Conservation (phyloP, 2,888 invertebrate species). For the Scaptomyza flava region DNA sequence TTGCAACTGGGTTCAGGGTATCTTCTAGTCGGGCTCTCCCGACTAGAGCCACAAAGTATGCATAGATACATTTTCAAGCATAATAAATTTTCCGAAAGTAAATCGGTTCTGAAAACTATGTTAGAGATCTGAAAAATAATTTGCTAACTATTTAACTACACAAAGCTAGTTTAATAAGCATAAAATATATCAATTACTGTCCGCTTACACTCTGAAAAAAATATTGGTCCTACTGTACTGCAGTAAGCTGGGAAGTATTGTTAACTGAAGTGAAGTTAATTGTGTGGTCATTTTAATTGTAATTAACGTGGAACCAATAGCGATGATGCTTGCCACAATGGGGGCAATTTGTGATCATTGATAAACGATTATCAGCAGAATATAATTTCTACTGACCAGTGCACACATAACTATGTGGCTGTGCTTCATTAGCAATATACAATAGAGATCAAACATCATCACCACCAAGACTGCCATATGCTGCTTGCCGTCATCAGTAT, state of each 20-base stretch:
- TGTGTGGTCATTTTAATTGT: constrained; percentile 69
- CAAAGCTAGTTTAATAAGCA: too few species aligned
- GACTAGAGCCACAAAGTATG: too few species aligned
- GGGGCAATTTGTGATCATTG: constrained; percentile 59
- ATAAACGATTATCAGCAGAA: constrained; percentile 64
- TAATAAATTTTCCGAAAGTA: too few species aligned
- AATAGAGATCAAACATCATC: constrained; percentile 1
- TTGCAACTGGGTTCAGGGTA: too few species aligned
- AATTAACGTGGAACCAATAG: constrained; percentile 70
- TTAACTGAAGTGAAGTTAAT: constrained; percentile 73
- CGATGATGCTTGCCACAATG: constrained; percentile 47
- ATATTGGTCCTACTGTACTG: constrained; percentile 39
- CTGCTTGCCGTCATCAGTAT: constrained; percentile 29
- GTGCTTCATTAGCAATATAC: constrained; percentile 36
- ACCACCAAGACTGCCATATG: constrained; percentile 50
- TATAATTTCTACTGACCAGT: constrained; percentile 15
- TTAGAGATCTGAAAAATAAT: too few species aligned
- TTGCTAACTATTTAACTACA: too few species aligned
- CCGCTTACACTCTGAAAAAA: not conserved
- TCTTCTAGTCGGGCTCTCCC: too few species aligned
- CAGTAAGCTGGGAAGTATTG: constrained; percentile 47
- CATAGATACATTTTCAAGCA: too few species aligned
- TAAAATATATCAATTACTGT: not conserved
- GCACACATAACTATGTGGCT: constrained; percentile 3
- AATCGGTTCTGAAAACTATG: too few species aligned